A percentile compares a stretch with the other conserved stretches of the same genome.
phyloP scores from a whole-genome alignment of 2,888 invertebrate species.

The Drosophila neonasuta region DNA sequence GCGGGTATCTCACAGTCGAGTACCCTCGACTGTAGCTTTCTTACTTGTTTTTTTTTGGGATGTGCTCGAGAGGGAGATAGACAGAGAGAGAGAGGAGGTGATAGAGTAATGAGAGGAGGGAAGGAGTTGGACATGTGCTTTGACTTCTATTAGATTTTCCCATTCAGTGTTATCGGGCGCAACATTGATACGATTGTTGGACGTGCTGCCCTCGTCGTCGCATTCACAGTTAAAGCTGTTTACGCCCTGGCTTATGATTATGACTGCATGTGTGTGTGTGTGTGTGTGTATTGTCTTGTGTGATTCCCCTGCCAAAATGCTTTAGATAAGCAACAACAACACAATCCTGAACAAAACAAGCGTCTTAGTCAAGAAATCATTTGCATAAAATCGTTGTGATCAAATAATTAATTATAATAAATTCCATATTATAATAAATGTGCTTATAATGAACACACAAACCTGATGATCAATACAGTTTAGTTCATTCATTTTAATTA shows the following conservation, averaged over 20 bases:
- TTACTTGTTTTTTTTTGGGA: neutral
- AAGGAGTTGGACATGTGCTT: neutral
- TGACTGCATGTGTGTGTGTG: neutral
- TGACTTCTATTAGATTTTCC: constrained; percentile 22
- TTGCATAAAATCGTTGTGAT: neutral
- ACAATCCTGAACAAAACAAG: constrained; percentile 3
- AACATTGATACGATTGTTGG: constrained; percentile 28
- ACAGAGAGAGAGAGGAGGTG: neutral
- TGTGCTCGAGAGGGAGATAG: neutral
- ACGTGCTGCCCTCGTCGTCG: constrained; percentile 23
- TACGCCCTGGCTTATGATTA: constrained; percentile 11
- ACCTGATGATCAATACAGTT: neutral
- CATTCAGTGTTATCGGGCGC: constrained; percentile 26
- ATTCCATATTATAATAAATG: neutral
- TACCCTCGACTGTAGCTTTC: too few relatives aligned
- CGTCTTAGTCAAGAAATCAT: constrained; percentile 3
- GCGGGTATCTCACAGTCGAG: too few relatives aligned
- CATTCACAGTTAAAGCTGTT: constrained; percentile 10
- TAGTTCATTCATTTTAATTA: neutral
- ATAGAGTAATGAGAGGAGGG: neutral
- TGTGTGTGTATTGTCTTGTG: neutral
- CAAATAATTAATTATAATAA: neutral
- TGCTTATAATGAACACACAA: neutral
- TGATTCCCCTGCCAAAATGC: constrained; percentile 4
- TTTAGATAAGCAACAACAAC: neutral